Evolutionary conservation across 1,140 invertebrate species (phyloP), one percentile per base, ranked within the genome.

Genomic region (Carposina sasakii): DNA sequence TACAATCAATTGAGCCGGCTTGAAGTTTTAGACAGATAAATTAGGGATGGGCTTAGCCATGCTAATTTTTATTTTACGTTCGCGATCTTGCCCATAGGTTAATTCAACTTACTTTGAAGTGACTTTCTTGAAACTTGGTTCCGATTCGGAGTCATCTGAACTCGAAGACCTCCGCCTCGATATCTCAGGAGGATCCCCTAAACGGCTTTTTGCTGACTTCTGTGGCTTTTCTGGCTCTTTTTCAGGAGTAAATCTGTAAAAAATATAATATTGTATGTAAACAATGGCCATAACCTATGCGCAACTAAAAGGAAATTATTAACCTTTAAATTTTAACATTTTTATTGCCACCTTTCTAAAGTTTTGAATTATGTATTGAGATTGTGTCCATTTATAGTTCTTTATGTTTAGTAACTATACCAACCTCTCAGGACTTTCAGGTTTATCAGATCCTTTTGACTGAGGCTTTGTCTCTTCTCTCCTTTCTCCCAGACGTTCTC

Each of bases 341-440:
- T n/a, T n/a, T n/a, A n/a, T n/a, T n/a, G n/a, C n/a, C n/a, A n/a
- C n/a, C n/a, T n/a, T n/a, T n/a, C n/a, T n/a, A n/a, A n/a, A n/a
- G n/a, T n/a, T n/a, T n/a, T n/a, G n/a, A n/a, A n/a, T n/a, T n/a
- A n/a, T n/a, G n/a, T n/a, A n/a, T n/a, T n/a, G n/a, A n/a, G n/a
- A n/a, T n/a, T n/a, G n/a, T n/a, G n/a, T n/a, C n/a, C n/a, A n/a
- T n/a, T n/a, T n/a, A n/a, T n/a, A n/a, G n/a, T n/a, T n/a, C n/a
- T n/a, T n/a, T n/a, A n/a, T n/a, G n/a, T 45, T 63, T 61, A 64
- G 55, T 67, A 72, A 73, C n/a, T 65, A 71, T 53, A 79, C 68
- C 68, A 74, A 83, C 79, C 76, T 83, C 78, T 83, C 76, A 41
- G 76, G 75, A 64, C 71, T 81, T 24, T 70, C 54, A 3, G 55